phyloP scores from a whole-genome alignment of 2,113 vertebrate genomes.

The Oriolus oriolus region DNA sequence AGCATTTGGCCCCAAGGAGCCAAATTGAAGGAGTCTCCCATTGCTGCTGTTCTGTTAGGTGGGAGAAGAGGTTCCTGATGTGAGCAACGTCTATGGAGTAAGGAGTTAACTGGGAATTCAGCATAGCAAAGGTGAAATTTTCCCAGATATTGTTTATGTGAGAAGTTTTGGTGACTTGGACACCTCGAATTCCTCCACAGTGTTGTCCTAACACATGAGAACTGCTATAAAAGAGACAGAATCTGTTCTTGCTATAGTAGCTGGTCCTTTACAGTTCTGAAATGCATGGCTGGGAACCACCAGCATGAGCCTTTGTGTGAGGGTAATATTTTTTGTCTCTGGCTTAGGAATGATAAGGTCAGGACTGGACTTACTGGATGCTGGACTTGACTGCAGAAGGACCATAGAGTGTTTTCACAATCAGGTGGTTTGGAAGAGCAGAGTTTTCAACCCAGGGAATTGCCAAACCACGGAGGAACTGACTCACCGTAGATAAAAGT shows the following conservation, averaged over 20 bases:
- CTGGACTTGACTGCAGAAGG: background rate
- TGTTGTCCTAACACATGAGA: background rate
- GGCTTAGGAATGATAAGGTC: background rate
- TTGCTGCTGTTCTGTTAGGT: background rate
- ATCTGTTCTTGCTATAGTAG: background rate
- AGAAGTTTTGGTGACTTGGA: background rate
- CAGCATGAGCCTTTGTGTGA: background rate
- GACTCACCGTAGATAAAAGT: background rate
- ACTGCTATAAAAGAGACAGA: background rate
- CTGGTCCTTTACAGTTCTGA: background rate
- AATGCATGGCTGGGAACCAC: background rate
- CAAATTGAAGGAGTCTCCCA: background rate
- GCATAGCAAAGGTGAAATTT: background rate
- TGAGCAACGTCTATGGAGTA: background rate
- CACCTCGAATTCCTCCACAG: background rate
- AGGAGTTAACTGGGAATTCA: background rate
- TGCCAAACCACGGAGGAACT: background rate
- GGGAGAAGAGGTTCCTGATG: background rate
- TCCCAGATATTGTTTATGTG: background rate
- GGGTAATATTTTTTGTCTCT: background rate
- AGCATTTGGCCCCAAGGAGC: background rate
- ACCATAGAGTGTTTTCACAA: background rate
- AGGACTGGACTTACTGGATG: background rate
- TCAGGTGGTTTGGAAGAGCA: background rate
- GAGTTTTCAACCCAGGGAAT: background rate